Evolutionary conservation across 2,113 vertebrate species (phyloP).

Genomic region (Microtus oregoni): DNA sequence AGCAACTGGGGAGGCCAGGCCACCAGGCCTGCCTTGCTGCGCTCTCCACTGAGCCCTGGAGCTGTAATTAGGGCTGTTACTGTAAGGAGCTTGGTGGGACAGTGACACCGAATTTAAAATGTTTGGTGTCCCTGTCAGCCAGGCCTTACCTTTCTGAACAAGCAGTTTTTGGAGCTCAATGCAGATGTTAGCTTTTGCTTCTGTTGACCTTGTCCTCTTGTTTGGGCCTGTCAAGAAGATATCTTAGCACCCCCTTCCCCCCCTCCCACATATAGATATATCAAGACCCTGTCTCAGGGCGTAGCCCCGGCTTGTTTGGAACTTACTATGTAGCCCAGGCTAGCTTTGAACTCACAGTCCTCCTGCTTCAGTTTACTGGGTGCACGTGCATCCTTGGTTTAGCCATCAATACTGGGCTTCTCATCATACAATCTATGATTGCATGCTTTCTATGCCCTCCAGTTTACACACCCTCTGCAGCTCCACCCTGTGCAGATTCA

Average conservation of each 20-base stretch:
- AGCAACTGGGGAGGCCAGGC: neutral
- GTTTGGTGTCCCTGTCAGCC: neutral
- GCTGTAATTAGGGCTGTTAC: neutral
- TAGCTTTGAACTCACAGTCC: neutral
- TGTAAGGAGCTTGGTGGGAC: neutral
- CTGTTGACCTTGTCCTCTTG: neutral
- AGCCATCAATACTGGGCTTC: neutral
- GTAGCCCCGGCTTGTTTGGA: neutral
- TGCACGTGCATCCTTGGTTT: neutral
- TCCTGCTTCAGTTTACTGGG: neutral
- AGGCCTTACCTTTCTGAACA: neutral
- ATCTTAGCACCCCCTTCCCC: neutral
- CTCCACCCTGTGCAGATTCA: neutral
- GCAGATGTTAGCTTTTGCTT: neutral
- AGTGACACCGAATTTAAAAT: neutral
- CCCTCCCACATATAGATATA: neutral
- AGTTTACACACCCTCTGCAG: neutral
- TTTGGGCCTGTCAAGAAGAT: neutral
- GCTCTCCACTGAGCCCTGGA: neutral
- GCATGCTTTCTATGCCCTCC: neutral
- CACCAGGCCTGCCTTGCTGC: neutral
- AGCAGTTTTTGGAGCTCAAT: neutral
- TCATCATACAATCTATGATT: neutral
- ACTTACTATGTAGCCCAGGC: neutral
- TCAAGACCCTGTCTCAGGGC: neutral